Conservation (phyloP, 2,888 invertebrate species). For the Argyresthia albistria region DNA sequence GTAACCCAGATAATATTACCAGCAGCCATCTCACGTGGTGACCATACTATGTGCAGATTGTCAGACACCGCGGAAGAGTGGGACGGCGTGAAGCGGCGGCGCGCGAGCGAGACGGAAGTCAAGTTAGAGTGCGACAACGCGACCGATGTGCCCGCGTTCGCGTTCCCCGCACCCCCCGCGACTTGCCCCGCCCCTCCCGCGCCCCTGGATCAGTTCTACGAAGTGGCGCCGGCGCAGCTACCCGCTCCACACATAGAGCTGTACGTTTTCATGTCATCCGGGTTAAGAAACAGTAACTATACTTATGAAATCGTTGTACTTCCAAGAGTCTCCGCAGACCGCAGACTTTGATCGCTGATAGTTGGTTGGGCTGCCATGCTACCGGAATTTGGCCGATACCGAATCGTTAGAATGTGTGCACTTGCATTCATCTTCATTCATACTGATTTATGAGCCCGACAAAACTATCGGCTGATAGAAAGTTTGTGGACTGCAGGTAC, state of each 20-base stretch:
- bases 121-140: slow-evolving; percentile 82
- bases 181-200: slow-evolving; percentile 20
- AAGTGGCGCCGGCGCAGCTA: slow-evolving; percentile 14
- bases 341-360: too few species aligned
- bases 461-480: too few species aligned
- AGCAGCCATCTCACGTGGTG: neutral
- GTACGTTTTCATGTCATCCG: slow-evolving; percentile 11
- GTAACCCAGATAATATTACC: neutral
- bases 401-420: too few species aligned
- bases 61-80: slow-evolving; percentile 59
- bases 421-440: too few species aligned
- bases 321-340: too few species aligned
- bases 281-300: too few species aligned
- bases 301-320: too few species aligned
- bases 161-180: slow-evolving; percentile 67
- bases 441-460: too few species aligned
- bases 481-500: too few species aligned
- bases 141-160: slow-evolving; percentile 78
- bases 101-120: slow-evolving; percentile 75
- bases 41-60: slow-evolving; percentile 46
- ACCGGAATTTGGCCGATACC: too few species aligned
- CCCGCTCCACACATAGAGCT: slow-evolving; percentile 16
- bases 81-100: slow-evolving; percentile 67
- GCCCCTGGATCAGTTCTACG: slow-evolving; percentile 4
- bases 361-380: too few species aligned